Conservation (phyloP, 2,113 vertebrate species). For the Tachuris rubrigastra region DNA sequence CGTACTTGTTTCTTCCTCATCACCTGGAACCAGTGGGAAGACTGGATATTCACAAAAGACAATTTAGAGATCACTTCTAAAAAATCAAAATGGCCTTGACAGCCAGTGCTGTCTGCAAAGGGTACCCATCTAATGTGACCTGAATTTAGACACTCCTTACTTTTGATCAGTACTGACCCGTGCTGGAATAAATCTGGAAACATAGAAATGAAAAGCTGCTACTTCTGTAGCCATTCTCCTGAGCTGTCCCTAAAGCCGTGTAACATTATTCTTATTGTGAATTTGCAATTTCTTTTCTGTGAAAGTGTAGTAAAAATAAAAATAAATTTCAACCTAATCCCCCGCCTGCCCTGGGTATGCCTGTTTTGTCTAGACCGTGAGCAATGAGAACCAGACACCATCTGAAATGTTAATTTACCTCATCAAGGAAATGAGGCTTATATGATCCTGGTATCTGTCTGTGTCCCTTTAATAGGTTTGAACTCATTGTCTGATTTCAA, state of each 20-base stretch:
- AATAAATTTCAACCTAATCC: neutral
- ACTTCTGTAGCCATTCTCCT: neutral
- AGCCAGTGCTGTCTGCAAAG: neutral
- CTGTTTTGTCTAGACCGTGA: conserved; percentile 46
- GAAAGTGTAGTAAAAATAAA: conserved; percentile 25
- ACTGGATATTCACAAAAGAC: neutral
- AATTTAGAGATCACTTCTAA: neutral
- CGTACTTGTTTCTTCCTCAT: neutral
- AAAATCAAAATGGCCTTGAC: neutral
- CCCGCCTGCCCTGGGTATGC: neutral
- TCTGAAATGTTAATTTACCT: conserved; percentile 40
- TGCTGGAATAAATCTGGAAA: neutral
- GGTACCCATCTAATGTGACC: neutral
- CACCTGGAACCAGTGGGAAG: neutral
- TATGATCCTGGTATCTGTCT: conserved; percentile 15
- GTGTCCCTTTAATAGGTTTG: neutral
- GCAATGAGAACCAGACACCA: conserved; percentile 38
- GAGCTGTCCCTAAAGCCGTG: neutral
- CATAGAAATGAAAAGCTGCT: neutral
- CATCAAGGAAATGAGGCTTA: conserved; percentile 32
- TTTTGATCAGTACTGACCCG: neutral
- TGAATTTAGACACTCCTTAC: neutral
- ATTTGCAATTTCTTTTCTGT: neutral
- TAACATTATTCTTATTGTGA: neutral
- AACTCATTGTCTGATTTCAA: neutral